Percentiles rank a stretch among this genome's conserved stretches.
phyloP scores from a whole-genome alignment of 2,888 invertebrate genomes.

The Mesorhabditis sp. region DNA sequence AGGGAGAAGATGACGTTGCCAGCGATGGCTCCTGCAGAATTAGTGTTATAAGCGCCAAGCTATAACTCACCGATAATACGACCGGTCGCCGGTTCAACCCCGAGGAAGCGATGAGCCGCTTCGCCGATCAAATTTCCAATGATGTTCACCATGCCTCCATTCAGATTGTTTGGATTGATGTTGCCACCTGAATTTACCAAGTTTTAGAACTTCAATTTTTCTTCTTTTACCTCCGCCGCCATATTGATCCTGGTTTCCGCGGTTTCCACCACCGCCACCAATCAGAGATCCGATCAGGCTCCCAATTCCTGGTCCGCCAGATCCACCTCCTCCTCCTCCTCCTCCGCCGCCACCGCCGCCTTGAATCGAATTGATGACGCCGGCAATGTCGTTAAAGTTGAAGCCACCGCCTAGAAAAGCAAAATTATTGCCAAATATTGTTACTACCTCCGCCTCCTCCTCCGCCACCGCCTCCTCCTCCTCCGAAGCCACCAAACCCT shows the following conservation, averaged over 20 bases:
- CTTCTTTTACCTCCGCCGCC: slow-evolving; percentile 33
- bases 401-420: slow-evolving; percentile 19
- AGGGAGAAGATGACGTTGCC: slow-evolving; percentile 56
- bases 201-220: too few species aligned
- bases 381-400: slow-evolving; percentile 32
- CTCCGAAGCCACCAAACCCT: slow-evolving; percentile 21
- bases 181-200: slow-evolving; percentile 30
- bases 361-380: slow-evolving; percentile 30
- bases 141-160: slow-evolving; percentile 52
- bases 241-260: slow-evolving; percentile 35
- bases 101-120: slow-evolving; percentile 56
- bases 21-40: slow-evolving; percentile 49
- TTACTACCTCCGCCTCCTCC: slow-evolving; percentile 17
- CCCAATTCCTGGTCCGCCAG: slow-evolving; percentile 31
- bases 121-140: slow-evolving; percentile 55
- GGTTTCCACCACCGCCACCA: slow-evolving; percentile 41
- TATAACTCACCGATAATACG: slow-evolving; percentile 34
- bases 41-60: too few species aligned
- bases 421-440: too few species aligned
- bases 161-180: slow-evolving; percentile 43
- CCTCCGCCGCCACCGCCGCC: slow-evolving; percentile 16
- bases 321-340: slow-evolving; percentile 24
- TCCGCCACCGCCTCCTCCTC: slow-evolving; percentile 23
- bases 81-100: slow-evolving; percentile 55
- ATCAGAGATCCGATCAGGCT: slow-evolving; percentile 47